These are phyloP conservation scores for Grus americana DNA, from an alignment of 2,113 vertebrate genomes.

Conservation along the genomic window DNA sequence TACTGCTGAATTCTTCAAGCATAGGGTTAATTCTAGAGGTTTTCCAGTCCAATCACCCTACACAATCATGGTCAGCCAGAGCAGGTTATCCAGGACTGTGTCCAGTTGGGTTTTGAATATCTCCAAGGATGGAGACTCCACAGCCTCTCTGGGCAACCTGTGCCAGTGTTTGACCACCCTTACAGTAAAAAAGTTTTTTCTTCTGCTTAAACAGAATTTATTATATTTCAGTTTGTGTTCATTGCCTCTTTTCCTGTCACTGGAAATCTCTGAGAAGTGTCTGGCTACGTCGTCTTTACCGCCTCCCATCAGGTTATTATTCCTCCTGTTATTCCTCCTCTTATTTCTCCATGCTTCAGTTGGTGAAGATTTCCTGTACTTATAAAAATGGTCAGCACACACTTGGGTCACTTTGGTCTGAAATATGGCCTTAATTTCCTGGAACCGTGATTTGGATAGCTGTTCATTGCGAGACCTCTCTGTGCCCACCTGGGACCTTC, in stretches of 20 bases:
- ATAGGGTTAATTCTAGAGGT: not conserved
- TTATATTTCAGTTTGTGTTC: not conserved
- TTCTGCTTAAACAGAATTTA: not conserved
- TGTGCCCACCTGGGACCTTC: slow-evolving; percentile 12
- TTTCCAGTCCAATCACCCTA: not conserved
- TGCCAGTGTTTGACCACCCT: not conserved
- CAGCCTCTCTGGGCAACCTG: not conserved
- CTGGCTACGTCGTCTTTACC: not conserved
- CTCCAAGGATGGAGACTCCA: not conserved
- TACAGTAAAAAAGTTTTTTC: not conserved
- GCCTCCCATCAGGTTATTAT: not conserved
- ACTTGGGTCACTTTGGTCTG: slow-evolving; percentile 50
- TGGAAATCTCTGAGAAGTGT: not conserved
- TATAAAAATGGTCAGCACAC: slow-evolving; percentile 10
- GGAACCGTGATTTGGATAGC: not conserved
- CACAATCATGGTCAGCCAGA: not conserved
- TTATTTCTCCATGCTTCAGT: slow-evolving; percentile 10
- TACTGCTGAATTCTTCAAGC: not conserved
- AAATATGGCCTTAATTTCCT: slow-evolving; percentile 43
- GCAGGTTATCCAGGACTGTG: not conserved
- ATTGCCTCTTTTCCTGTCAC: not conserved
- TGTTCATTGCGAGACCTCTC: not conserved
- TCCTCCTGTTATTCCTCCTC: not conserved
- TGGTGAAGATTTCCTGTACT: not conserved
- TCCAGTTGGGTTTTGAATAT: not conserved